These are phyloP conservation scores for Corvus cornix DNA, from an alignment of 2,113 vertebrate genomes.

Conservation along the genomic window DNA sequence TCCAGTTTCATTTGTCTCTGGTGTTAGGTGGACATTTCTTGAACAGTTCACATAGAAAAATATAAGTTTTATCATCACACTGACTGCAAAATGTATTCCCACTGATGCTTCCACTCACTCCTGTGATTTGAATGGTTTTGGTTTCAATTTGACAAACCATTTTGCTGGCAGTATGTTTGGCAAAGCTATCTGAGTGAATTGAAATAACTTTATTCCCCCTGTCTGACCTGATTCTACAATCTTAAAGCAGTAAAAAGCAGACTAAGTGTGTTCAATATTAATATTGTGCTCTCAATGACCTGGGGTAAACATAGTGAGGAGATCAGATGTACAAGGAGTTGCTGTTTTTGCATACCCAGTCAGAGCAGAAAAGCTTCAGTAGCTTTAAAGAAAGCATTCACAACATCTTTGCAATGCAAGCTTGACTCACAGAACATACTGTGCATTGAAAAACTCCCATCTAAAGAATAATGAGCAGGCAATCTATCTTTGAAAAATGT, in stretches of 20 bases:
- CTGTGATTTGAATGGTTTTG: neutral
- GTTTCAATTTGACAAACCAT: neutral
- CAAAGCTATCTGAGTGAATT: neutral
- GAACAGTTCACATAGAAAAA: neutral
- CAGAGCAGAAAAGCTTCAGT: neutral
- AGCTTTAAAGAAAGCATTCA: neutral
- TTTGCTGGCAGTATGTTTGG: neutral
- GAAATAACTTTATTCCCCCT: neutral
- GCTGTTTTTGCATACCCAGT: neutral
- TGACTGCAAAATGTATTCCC: neutral
- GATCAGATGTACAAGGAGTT: neutral
- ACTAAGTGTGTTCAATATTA: neutral
- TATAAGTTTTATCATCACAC: neutral
- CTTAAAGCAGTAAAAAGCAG: neutral
- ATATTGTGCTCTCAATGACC: neutral
- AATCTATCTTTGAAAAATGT: constrained; percentile 3
- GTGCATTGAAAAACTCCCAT: neutral
- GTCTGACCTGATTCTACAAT: neutral
- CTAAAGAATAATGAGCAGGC: neutral
- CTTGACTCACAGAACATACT: neutral
- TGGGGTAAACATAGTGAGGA: neutral
- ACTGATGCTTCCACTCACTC: neutral
- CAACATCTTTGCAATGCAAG: neutral
- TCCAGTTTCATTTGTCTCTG: neutral
- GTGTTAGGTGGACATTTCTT: neutral